A percentile compares a stretch with the other conserved stretches of the same genome.
Evolutionary conservation across 1,140 invertebrate species (phyloP).

Genomic region (Glossosoma conforme): DNA sequence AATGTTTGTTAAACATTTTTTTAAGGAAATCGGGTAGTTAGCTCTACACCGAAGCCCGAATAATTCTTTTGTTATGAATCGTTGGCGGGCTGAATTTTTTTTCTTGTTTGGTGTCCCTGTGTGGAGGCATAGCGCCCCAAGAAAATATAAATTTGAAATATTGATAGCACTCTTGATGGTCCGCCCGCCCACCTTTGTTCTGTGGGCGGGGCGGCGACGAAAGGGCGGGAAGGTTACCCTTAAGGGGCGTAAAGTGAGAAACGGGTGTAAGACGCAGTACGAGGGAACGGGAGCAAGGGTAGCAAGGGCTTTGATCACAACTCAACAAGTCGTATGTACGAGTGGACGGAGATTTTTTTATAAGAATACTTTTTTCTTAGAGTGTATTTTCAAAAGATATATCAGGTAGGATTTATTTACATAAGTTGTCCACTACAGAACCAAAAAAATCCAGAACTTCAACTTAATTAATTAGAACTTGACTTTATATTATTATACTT

Average conservation of each 20-base stretch:
- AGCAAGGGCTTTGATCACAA: no score
- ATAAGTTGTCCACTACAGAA: not conserved
- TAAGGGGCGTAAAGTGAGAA: not conserved
- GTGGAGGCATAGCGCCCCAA: constrained; percentile 24
- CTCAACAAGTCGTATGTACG: constrained; percentile 30
- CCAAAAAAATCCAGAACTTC: not conserved
- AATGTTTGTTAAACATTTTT: no score
- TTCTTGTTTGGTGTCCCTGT: no score
- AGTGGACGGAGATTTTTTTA: no score
- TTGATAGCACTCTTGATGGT: constrained; percentile 31
- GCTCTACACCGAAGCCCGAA: constrained; percentile 15
- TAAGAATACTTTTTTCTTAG: not conserved
- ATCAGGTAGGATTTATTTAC: not conserved
- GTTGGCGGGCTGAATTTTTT: no score
- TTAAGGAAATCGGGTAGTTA: no score
- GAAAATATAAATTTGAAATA: constrained; percentile 33
- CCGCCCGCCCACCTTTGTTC: constrained; percentile 18
- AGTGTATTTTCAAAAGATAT: not conserved
- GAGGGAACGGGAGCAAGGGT: constrained; percentile 11
- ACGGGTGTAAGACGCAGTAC: not conserved
- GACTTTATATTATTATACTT: not conserved
- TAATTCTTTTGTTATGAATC: no score
- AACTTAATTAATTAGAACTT: not conserved
- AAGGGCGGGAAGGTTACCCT: not conserved
- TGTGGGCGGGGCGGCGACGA: constrained; percentile 4